Evolutionary conservation across 2,888 invertebrate genomes (phyloP), one percentile per base, ranked within the genome.

Genomic region (Pandemis corylana): DNA sequence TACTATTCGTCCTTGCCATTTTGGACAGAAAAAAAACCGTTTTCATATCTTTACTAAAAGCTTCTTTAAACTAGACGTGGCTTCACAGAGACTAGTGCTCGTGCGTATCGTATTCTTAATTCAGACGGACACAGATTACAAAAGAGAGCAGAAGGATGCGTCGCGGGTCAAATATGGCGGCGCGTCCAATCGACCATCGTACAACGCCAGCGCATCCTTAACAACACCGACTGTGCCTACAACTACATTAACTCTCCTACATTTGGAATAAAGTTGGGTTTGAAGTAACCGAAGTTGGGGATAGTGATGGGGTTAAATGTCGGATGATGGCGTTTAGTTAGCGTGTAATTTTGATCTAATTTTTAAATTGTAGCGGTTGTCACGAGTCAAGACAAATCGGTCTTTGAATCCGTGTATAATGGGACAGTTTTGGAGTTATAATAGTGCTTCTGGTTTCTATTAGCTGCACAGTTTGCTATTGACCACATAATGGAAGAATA

Each of bases 251-350:
- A 36, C 42, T 20, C 56, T 74, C 71, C 71, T 36, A 36, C 44
- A 5, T 6, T 69, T 9, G 9, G 0, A 2, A 71, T 71, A 76
- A 74, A 56, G 68, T 65, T 56, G 41, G 42, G 53, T 76, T 74
- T 28, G 7, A 15, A 7, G n/a, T 15, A 7, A 62, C 12, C 15
- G 44, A 15, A 10, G 9, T 15, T n/a, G 28, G 28, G 28, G 12
- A 56, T 20, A n/a, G 15, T 78, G 78, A 81, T 76, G 78, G 77
- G 82, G 83, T 84, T 83, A 84, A 79, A 80, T 80, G 82, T 83
- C 83, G 79, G 78, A 78, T 80, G 79, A 80, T 69, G 79, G 73
- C 75, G 72, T 76, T 77, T 77, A 68, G 77, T 79, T 75, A 75
- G 77, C 77, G 80, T 78, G 76, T 72, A 79, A 78, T 77, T 67